Evolutionary conservation across 2,113 vertebrate species (phyloP).

Genomic region (Paedocypris sp.): DNA sequence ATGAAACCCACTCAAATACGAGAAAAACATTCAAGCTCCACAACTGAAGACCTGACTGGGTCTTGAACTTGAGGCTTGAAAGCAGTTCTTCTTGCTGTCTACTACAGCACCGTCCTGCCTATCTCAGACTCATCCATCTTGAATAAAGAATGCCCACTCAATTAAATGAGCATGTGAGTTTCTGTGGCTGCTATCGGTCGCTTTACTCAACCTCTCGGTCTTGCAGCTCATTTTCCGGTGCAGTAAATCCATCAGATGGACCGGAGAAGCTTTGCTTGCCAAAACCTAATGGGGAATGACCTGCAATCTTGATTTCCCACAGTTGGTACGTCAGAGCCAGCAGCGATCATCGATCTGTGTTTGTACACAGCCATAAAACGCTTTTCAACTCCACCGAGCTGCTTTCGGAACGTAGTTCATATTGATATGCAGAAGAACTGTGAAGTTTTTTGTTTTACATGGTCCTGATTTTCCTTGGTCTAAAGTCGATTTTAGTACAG

Average conservation of each 20-base stretch:
- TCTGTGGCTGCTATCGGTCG: neutral
- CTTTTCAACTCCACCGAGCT: neutral
- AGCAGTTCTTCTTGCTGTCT: too few species aligned
- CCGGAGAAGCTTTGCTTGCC: slow-evolving; percentile 5
- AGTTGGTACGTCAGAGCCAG: slow-evolving; percentile 14
- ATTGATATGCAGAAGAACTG: neutral
- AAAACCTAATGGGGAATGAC: slow-evolving; percentile 14
- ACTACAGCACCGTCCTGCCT: too few species aligned
- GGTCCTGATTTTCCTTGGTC: neutral
- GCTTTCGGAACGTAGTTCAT: neutral
- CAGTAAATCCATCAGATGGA: slow-evolving; percentile 25
- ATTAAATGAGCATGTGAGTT: slow-evolving; percentile 4
- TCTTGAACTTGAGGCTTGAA: too few species aligned
- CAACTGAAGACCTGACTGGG: too few species aligned
- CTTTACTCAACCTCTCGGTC: neutral
- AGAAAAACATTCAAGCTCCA: too few species aligned
- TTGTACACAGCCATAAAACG: neutral
- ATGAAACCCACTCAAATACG: too few species aligned
- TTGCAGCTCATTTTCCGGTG: slow-evolving; percentile 20
- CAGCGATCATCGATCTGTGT: slow-evolving; percentile 12
- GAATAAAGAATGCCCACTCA: too few species aligned
- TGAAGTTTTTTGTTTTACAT: neutral
- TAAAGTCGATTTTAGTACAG: neutral
- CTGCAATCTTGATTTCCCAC: slow-evolving; percentile 17
- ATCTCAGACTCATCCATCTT: too few species aligned